Conservation (phyloP, 2,888 invertebrate genomes). For the Xylophagus ater region DNA sequence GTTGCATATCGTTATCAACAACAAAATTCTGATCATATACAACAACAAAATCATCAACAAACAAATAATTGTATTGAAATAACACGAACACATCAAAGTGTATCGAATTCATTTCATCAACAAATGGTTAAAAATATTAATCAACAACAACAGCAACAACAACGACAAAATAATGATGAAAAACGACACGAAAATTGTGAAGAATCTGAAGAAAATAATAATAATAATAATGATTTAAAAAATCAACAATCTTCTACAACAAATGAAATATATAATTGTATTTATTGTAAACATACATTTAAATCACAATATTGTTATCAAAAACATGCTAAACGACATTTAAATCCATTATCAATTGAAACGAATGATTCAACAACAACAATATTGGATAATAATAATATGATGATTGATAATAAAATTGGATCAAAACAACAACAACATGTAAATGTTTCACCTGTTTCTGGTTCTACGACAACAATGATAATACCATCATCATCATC, state of each 20-base stretch:
- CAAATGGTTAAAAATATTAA: slow-evolving; percentile 39
- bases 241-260: slow-evolving; percentile 20
- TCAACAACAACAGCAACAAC: slow-evolving; percentile 22
- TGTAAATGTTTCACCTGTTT: slow-evolving; percentile 1
- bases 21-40: slow-evolving; percentile 20
- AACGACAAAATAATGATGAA: not conserved
- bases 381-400: slow-evolving; percentile 6
- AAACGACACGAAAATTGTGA: slow-evolving; percentile 2
- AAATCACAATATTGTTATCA: slow-evolving; percentile 79
- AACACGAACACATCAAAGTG: slow-evolving; percentile 36
- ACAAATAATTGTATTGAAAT: too few species aligned
- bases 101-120: slow-evolving; percentile 37
- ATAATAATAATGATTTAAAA: slow-evolving; percentile 3
- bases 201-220: slow-evolving; percentile 1
- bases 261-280: slow-evolving; percentile 51
- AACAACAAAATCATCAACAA: slow-evolving; percentile 31
- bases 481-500: not conserved
- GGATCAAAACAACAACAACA: not conserved
- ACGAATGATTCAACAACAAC: slow-evolving; percentile 8
- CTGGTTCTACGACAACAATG: too few species aligned
- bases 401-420: not conserved
- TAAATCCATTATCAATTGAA: slow-evolving; percentile 49
- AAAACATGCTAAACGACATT: slow-evolving; percentile 60
- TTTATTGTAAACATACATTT: slow-evolving; percentile 68
- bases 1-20: slow-evolving; percentile 55